phyloP scores from a whole-genome alignment of 2,113 vertebrate species.

The Lynx canadensis region DNA sequence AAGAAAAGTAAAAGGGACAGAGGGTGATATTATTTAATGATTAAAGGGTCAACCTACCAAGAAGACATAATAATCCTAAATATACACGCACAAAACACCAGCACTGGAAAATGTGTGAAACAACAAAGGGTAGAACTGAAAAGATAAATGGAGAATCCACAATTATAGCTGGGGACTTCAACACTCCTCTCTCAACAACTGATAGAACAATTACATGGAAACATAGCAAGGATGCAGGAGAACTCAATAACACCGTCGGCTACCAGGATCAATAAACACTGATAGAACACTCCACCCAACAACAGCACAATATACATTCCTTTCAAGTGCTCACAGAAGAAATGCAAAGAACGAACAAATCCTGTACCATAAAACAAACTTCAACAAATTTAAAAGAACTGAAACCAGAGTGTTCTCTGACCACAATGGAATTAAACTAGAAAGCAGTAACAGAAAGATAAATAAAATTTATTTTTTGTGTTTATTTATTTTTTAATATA shows the following conservation, averaged over 20 bases:
- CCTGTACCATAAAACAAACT: background rate
- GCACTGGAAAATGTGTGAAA: background rate
- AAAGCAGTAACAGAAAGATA: background rate
- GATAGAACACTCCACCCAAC: background rate
- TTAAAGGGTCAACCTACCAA: background rate
- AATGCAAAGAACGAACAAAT: background rate
- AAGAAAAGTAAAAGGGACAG: background rate
- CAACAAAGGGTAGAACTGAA: conserved; percentile 34
- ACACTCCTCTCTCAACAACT: background rate
- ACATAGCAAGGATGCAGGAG: background rate
- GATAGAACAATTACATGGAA: background rate
- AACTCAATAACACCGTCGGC: background rate
- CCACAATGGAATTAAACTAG: background rate
- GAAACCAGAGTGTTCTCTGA: background rate
- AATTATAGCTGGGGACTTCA: background rate
- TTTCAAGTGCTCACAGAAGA: background rate
- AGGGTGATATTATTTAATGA: background rate
- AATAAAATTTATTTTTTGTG: background rate
- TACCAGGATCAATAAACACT: background rate
- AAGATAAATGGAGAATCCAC: background rate
- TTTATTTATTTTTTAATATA: too few relatives aligned
- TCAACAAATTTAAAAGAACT: background rate
- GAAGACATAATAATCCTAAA: conserved; percentile 1
- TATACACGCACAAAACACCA: background rate
- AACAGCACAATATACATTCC: background rate